Evolutionary conservation across 2,888 invertebrate genomes (phyloP).

Genomic region (Himalopsyche kuldschensis): DNA sequence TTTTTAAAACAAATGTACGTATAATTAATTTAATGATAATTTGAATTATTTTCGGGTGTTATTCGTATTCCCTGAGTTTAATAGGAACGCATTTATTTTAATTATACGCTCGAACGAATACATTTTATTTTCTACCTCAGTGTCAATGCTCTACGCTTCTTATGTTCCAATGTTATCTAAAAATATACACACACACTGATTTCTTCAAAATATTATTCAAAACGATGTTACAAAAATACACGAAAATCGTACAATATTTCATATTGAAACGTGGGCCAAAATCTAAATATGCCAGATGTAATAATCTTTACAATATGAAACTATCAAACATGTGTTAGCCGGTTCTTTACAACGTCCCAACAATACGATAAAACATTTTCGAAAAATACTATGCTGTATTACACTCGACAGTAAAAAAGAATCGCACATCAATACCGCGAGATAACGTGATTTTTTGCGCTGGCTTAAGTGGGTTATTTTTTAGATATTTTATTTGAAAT

Average conservation of each 20-base stretch:
- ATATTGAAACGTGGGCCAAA: background rate
- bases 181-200: background rate
- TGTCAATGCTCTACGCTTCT: background rate
- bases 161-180: background rate
- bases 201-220: background rate
- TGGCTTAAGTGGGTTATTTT: background rate
- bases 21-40: too few species aligned
- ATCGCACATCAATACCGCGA: background rate
- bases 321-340: background rate
- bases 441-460: background rate
- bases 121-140: background rate
- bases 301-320: background rate
- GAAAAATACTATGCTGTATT: background rate
- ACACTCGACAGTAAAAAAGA: background rate
- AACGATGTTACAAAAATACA: background rate
- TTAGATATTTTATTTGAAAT: slow-evolving; percentile 16
- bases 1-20: too few species aligned
- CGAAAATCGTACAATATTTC: background rate
- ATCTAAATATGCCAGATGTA: background rate
- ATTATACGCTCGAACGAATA: background rate
- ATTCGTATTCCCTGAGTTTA: too few species aligned
- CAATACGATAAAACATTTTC: background rate
- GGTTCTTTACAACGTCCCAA: background rate
- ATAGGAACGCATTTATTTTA: too few species aligned
- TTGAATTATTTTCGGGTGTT: too few species aligned